Percentiles rank a stretch among this genome's conserved stretches.
Evolutionary conservation across 2,888 invertebrate species (phyloP).

Genomic region (Homarus gammarus): DNA sequence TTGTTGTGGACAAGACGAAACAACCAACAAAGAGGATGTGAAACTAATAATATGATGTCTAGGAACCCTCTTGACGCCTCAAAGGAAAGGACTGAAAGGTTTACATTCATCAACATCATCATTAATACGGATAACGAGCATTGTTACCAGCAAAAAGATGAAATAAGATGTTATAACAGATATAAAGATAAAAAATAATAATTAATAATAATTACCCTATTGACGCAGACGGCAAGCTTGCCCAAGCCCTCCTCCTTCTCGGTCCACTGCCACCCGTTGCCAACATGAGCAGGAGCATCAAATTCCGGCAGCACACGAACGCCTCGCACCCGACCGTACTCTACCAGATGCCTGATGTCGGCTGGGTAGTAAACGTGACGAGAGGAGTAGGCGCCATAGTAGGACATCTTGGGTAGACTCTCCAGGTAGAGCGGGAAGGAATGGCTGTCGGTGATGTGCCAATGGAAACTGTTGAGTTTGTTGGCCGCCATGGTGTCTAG

Average conservation of each 20-base stretch:
- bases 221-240: constrained; percentile 89
- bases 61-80: too few relatives aligned
- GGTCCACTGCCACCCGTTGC: constrained; percentile 94
- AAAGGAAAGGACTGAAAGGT: too few relatives aligned
- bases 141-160: background rate
- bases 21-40: too few relatives aligned
- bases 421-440: constrained; percentile 81
- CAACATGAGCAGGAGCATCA: constrained; percentile 94
- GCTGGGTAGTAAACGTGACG: constrained; percentile 85
- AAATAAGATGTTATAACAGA: background rate
- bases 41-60: too few relatives aligned
- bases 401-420: constrained; percentile 76
- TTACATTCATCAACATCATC: too few relatives aligned
- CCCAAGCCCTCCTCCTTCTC: constrained; percentile 83
- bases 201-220: constrained; percentile 81
- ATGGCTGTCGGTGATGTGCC: constrained; percentile 81
- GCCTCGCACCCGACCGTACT: constrained; percentile 88
- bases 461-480: constrained; percentile 81
- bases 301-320: constrained; percentile 94
- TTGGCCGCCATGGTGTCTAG: constrained; percentile 72
- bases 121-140: background rate
- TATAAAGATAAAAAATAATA: background rate
- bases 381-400: constrained; percentile 68
- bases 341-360: constrained; percentile 86
- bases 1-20: too few relatives aligned